These are phyloP conservation scores for Luscinia megarhynchos DNA, from an alignment of 2,797 vertebrate species.

Conservation along the genomic window DNA sequence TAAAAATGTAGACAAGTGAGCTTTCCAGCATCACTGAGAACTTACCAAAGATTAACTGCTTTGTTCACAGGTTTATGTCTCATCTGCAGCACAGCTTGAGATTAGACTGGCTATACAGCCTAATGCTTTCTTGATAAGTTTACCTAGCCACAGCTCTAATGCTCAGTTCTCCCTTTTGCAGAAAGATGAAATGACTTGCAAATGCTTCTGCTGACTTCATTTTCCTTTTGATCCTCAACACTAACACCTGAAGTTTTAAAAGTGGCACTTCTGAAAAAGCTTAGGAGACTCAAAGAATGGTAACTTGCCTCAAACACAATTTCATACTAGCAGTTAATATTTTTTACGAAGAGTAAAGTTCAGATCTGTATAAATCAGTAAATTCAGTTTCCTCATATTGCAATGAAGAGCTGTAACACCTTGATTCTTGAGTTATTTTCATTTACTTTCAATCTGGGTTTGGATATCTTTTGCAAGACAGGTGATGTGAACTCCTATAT, in stretches of 20 bases:
- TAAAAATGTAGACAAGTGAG: not conserved
- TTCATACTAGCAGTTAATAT: not conserved
- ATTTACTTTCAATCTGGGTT: not conserved
- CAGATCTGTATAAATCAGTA: not conserved
- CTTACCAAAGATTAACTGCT: not conserved
- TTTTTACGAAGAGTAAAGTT: not conserved
- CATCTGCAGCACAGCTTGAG: not conserved
- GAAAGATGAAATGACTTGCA: not conserved
- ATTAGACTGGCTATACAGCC: not conserved
- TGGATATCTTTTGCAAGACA: not conserved
- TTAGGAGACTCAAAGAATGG: not conserved
- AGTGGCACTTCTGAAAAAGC: not conserved
- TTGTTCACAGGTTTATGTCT: not conserved
- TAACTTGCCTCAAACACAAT: not conserved
- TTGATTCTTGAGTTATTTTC: not conserved
- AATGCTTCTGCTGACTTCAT: not conserved
- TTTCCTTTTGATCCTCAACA: conserved; percentile 11
- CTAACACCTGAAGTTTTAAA: not conserved
- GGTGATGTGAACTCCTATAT: not conserved
- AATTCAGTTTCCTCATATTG: not conserved
- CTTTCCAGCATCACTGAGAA: not conserved
- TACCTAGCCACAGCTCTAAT: not conserved
- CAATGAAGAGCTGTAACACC: not conserved
- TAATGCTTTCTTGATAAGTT: not conserved
- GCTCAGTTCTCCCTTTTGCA: not conserved